Conservation (phyloP, 2,888 invertebrate genomes). For the Pachycephus smyrnensis region DNA sequence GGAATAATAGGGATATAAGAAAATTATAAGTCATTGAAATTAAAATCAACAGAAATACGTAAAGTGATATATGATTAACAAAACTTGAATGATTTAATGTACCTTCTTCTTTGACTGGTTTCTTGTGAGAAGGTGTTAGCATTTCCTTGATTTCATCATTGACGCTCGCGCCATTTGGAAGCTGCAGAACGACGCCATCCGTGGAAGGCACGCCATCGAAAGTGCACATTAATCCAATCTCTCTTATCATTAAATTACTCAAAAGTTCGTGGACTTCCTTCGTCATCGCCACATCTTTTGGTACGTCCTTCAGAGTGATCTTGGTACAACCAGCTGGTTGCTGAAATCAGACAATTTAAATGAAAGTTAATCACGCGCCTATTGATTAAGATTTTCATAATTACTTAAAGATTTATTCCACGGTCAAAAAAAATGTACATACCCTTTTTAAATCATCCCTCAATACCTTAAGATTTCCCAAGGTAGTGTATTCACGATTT, state of each 20-base stretch:
- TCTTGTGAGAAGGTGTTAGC: conserved; percentile 48
- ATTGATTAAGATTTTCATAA: not conserved
- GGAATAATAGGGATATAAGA: not conserved
- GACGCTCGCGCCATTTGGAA: conserved; percentile 38
- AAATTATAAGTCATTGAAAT: not conserved
- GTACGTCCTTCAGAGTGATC: conserved; percentile 47
- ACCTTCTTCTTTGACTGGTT: conserved; percentile 34
- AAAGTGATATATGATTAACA: not conserved
- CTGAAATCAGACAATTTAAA: conserved; percentile 23
- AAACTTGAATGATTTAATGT: not conserved
- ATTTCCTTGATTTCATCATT: conserved; percentile 47
- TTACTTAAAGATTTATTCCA: conserved; percentile 7
- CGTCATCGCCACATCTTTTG: conserved; percentile 45
- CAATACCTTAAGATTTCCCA: conserved; percentile 44
- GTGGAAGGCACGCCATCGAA: conserved; percentile 40
- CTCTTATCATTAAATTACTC: conserved; percentile 36
- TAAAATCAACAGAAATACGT: not conserved
- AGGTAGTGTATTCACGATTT: conserved; percentile 44
- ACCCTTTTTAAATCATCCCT: conserved; percentile 50
- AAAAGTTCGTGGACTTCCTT: conserved; percentile 47
- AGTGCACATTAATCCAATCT: conserved; percentile 41
- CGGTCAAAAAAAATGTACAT: conserved; percentile 10
- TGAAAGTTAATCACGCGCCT: not conserved
- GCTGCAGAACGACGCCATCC: conserved; percentile 45
- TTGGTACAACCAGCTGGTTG: conserved; percentile 36